A percentile compares a stretch with the other conserved stretches of the same genome.
phyloP scores from a whole-genome alignment of 2,797 vertebrate genomes.

The Tokudaia tokunoshimensis region DNA sequence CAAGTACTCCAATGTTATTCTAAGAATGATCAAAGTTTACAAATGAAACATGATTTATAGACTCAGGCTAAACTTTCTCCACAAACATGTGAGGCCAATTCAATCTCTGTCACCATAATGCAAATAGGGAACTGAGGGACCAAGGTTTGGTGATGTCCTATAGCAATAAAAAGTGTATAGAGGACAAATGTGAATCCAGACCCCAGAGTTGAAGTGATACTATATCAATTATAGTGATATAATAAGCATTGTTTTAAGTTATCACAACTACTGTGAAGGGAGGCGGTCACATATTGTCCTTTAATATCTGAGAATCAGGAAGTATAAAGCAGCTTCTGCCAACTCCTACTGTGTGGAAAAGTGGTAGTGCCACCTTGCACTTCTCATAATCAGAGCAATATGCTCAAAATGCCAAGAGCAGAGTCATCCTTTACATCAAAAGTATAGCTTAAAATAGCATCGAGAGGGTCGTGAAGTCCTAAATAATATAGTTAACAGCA shows the following conservation, averaged over 20 bases:
- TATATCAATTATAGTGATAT: not conserved
- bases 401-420: conserved; percentile 9
- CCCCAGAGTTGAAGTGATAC: not conserved
- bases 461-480: not conserved
- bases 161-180: not conserved
- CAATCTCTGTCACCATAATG: not conserved
- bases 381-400: not conserved
- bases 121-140: not conserved
- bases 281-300: not conserved
- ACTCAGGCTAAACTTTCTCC: conserved; percentile 16
- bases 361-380: not conserved
- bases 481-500: conserved; percentile 10
- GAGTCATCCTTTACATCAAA: not conserved
- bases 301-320: not conserved
- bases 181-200: not conserved
- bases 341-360: not conserved
- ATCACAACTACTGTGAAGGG: not conserved
- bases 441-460: not conserved
- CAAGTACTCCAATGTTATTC: not conserved
- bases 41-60: not conserved
- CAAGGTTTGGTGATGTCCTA: not conserved
- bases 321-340: not conserved
- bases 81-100: not conserved
- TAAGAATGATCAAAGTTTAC: not conserved
- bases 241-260: not conserved